These are phyloP conservation scores for Hydrolagus affinis DNA, from an alignment of 2,113 vertebrate species.

Conservation along the genomic window DNA sequence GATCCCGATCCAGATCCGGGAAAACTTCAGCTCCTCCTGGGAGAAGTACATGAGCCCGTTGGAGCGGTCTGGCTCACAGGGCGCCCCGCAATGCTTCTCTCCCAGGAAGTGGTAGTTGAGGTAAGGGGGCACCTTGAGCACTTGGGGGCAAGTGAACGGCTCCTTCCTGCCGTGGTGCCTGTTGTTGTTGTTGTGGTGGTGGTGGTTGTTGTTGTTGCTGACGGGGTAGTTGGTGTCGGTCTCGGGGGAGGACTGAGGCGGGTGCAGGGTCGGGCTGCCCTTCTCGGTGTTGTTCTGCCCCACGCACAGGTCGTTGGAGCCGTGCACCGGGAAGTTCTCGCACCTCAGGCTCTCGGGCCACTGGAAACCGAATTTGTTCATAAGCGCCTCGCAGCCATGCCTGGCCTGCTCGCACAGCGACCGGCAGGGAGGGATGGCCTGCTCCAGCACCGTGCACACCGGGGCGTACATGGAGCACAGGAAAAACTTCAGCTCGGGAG, in stretches of 20 bases:
- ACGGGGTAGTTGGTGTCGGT: constrained; percentile 30
- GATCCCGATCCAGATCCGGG: constrained; percentile 86
- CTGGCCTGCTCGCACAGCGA: constrained; percentile 77
- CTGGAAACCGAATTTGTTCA: constrained; percentile 91
- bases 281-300: constrained; percentile 82
- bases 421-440: constrained; percentile 76
- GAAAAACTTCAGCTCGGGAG: constrained; percentile 76
- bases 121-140: constrained; percentile 76
- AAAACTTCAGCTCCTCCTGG: constrained; percentile 79
- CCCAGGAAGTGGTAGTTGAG: constrained; percentile 88
- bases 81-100: constrained; percentile 83
- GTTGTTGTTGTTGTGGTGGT: neutral
- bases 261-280: constrained; percentile 48
- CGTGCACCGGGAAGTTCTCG: constrained; percentile 80
- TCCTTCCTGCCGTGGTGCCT: constrained; percentile 40
- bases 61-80: constrained; percentile 70
- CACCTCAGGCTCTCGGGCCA: constrained; percentile 79
- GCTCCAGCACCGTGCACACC: constrained; percentile 79
- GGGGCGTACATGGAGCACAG: constrained; percentile 83
- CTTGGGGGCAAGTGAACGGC: constrained; percentile 73
- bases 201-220: neutral
- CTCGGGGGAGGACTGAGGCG: constrained; percentile 47
- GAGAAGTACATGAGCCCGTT: constrained; percentile 88
- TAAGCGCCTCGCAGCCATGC: constrained; percentile 80
- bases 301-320: constrained; percentile 80